phyloP scores from a whole-genome alignment of 2,888 invertebrate species.

The Pachymerium ferrugineum region DNA sequence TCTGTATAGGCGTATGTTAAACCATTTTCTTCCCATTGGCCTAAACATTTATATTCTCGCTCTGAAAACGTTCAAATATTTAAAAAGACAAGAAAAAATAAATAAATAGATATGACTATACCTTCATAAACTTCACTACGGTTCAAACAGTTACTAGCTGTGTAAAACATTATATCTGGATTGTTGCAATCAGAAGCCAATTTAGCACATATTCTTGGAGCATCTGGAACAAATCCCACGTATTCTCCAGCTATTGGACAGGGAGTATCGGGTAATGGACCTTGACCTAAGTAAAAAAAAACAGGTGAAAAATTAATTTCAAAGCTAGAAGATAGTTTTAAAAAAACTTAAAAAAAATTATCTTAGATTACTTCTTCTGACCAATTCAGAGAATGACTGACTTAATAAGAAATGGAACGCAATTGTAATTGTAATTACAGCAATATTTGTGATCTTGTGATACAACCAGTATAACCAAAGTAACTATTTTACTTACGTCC shows the following conservation, averaged over 20 bases:
- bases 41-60: constrained; percentile 60
- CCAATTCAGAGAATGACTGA: neutral
- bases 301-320: no score
- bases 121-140: constrained; percentile 57
- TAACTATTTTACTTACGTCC: constrained; percentile 52
- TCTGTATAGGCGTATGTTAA: constrained; percentile 61
- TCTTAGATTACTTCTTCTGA: neutral
- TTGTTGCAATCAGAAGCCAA: constrained; percentile 61
- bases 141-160: constrained; percentile 58
- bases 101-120: constrained; percentile 39
- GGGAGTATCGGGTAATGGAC: constrained; percentile 51
- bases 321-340: no score
- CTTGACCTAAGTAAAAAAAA: constrained; percentile 44
- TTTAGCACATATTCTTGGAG: constrained; percentile 57
- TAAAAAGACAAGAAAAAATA: neutral
- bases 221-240: constrained; percentile 59
- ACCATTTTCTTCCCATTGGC: constrained; percentile 61
- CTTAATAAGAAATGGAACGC: neutral
- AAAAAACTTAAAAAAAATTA: neutral
- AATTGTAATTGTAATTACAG: no score
- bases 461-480: neutral
- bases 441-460: neutral
- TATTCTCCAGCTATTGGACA: constrained; percentile 64
- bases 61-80: constrained; percentile 46
- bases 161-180: constrained; percentile 62